Evolutionary conservation across 2,113 vertebrate species (phyloP).

Genomic region (Labeo rohita): DNA sequence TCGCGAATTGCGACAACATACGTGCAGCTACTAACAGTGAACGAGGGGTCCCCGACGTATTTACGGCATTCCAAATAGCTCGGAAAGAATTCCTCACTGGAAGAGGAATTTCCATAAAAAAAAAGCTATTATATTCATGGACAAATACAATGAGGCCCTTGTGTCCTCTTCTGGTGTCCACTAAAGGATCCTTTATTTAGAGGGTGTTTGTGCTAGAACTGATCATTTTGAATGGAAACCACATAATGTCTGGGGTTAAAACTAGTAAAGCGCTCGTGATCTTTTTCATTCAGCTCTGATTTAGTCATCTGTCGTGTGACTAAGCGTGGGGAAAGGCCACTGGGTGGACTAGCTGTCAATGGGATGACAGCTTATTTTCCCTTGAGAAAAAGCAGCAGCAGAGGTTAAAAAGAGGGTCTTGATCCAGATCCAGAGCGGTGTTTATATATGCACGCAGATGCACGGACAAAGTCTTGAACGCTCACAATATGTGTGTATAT

Average conservation of each 20-base stretch:
- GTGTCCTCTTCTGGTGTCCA: conserved; percentile 14
- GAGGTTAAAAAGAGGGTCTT: not conserved
- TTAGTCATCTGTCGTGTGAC: conserved; percentile 38
- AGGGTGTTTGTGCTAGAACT: not conserved
- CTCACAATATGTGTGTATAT: not conserved
- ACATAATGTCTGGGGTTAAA: not conserved
- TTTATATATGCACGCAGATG: not conserved
- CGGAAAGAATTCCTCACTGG: conserved; percentile 17
- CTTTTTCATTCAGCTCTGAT: conserved; percentile 8
- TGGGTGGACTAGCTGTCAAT: not conserved
- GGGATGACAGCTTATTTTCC: conserved; percentile 13
- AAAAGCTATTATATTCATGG: conserved; percentile 6
- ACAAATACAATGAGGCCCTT: conserved; percentile 33
- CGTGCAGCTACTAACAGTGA: not conserved
- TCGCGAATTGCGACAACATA: not conserved
- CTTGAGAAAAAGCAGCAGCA: conserved; percentile 1
- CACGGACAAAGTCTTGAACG: not conserved
- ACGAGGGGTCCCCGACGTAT: conserved; percentile 7
- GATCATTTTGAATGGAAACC: conserved; percentile 24
- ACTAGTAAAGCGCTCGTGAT: not conserved
- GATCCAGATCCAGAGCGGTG: not conserved
- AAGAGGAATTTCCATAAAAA: conserved; percentile 18
- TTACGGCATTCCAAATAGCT: conserved; percentile 24
- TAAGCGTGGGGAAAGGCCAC: conserved; percentile 28
- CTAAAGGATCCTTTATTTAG: conserved; percentile 30